Percentiles rank a stretch among this genome's conserved stretches.
These are phyloP conservation scores for Eupithecia exiguata DNA, from an alignment of 2,888 invertebrate species.

Conservation along the genomic window DNA sequence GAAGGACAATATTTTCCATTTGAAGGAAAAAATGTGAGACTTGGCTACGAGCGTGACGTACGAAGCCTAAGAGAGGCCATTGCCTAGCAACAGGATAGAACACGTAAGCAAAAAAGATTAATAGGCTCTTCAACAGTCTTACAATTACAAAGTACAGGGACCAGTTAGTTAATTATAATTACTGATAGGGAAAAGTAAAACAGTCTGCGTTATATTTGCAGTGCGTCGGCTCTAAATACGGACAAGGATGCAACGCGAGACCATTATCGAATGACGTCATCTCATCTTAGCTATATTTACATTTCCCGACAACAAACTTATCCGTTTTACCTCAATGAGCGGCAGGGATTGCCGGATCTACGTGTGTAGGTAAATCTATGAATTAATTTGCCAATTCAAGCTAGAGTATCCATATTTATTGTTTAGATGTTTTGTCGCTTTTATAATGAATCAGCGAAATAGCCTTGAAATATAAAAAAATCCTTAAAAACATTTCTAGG, in stretches of 20 bases:
- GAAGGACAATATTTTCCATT: slow-evolving; percentile 12
- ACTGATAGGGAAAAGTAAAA: not conserved
- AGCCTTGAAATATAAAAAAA: not conserved
- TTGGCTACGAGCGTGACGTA: not conserved
- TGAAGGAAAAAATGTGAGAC: not conserved
- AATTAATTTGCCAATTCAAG: slow-evolving; percentile 13
- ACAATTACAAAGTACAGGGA: not conserved
- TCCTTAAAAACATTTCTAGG: not conserved
- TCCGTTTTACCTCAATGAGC: slow-evolving; percentile 41
- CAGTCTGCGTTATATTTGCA: slow-evolving; percentile 15
- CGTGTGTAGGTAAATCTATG: slow-evolving; percentile 42
- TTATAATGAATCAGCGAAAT: not conserved
- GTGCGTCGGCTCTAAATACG: slow-evolving; percentile 44
- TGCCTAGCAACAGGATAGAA: not conserved
- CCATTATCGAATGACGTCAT: slow-evolving; percentile 55
- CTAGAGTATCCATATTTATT: not conserved
- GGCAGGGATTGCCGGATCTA: slow-evolving; percentile 46
- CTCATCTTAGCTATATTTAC: slow-evolving; percentile 39
- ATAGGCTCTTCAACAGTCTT: not conserved
- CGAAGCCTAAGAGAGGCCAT: not conserved
- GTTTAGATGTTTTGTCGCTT: not conserved
- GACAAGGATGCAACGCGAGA: slow-evolving; percentile 52
- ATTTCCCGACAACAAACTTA: slow-evolving; percentile 45
- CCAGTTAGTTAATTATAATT: not conserved
- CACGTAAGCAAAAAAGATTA: not conserved